These are phyloP conservation scores for Celastrina argiolus DNA, from an alignment of 2,888 invertebrate species.

Conservation along the genomic window DNA sequence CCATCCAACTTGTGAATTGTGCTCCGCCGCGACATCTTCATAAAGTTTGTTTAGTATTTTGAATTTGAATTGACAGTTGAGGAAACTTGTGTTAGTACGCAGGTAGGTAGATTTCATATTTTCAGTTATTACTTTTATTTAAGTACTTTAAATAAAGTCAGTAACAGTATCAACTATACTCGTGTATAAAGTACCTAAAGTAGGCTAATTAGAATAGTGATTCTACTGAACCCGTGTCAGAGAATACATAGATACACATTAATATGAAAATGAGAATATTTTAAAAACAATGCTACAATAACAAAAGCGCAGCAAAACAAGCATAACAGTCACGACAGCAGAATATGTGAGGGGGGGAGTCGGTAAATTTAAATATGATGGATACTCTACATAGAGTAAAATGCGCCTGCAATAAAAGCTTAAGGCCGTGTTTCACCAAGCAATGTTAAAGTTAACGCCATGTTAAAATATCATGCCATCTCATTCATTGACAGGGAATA, in stretches of 20 bases:
- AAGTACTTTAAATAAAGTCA: too few relatives aligned
- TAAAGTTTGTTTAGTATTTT: background rate
- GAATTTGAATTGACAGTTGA: background rate
- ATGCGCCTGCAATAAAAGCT: background rate
- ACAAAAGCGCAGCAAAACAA: background rate
- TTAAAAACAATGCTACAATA: background rate
- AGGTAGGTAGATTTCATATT: too few relatives aligned
- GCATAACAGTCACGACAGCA: background rate
- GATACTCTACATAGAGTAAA: background rate
- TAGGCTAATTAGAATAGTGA: too few relatives aligned
- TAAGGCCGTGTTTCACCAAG: too few relatives aligned
- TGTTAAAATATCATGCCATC: too few relatives aligned
- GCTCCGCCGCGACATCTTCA: background rate
- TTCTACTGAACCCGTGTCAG: too few relatives aligned
- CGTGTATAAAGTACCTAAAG: too few relatives aligned
- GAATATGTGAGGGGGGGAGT: background rate
- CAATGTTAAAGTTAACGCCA: too few relatives aligned
- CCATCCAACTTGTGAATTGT: background rate
- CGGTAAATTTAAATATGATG: background rate
- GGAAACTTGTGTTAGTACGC: background rate
- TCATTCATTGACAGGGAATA: too few relatives aligned
- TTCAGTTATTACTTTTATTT: too few relatives aligned
- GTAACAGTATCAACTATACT: too few relatives aligned
- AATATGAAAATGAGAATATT: background rate
- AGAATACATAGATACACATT: too few relatives aligned